phyloP scores from a whole-genome alignment of 2,888 invertebrate species.

The Papilio gigon region DNA sequence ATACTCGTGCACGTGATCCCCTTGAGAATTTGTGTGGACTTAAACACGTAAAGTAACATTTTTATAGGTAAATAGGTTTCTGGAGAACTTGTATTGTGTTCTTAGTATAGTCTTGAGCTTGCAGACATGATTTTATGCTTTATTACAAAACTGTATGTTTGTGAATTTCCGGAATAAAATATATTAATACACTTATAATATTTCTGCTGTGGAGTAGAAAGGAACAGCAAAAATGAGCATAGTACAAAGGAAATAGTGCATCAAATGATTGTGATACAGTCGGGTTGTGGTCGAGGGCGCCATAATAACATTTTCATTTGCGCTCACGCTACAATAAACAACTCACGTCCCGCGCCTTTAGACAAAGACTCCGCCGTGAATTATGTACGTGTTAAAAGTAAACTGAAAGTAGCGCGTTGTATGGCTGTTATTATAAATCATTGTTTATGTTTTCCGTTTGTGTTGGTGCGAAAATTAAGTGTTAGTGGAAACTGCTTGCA shows the following conservation, averaged over 20 bases:
- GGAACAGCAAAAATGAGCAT: not conserved
- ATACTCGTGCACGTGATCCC: not conserved
- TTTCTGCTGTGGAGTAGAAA: not conserved
- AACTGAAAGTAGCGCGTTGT: constrained; percentile 81
- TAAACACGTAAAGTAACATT: not conserved
- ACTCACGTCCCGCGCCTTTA: constrained; percentile 81
- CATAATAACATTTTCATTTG: constrained; percentile 82
- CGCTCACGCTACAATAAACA: constrained; percentile 81
- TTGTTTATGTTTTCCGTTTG: constrained; percentile 83
- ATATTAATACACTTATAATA: not conserved
- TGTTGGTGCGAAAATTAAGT: constrained; percentile 77
- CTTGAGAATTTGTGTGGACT: not conserved
- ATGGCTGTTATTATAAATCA: constrained; percentile 82
- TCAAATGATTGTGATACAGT: constrained; percentile 40
- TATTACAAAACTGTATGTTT: too few species aligned
- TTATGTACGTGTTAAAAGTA: constrained; percentile 83
- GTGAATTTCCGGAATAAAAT: too few species aligned
- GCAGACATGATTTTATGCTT: too few species aligned
- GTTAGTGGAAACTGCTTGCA: constrained; percentile 74
- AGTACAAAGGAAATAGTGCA: constrained; percentile 14
- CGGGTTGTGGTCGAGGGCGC: constrained; percentile 60
- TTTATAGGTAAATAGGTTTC: not conserved
- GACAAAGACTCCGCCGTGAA: constrained; percentile 80
- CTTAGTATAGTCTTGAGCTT: too few species aligned
- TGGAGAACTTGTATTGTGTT: too few species aligned